Evolutionary conservation across 35 echinoderm and acorn worm genomes (phyloP), one percentile per base, ranked within the genome.

Genomic region (Diadema setosum): DNA sequence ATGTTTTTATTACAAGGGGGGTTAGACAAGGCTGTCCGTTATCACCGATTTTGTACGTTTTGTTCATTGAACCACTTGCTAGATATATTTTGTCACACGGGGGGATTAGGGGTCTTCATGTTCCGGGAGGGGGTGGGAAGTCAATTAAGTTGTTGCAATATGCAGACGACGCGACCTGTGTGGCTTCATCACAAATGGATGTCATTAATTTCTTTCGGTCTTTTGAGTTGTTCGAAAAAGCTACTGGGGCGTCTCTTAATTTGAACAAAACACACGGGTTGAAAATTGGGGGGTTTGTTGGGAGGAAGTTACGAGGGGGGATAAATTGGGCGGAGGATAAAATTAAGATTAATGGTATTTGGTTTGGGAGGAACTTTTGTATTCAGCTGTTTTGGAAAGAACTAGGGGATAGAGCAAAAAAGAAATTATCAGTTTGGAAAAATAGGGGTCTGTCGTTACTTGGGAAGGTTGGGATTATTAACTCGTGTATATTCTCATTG

Each of bases 11-110:
- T 36, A 6, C 20, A 21, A 31, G 87, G 17, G 48, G 87, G 0
- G 87, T 90, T 9, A 29, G 87, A 43, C 87, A 83, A 30, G 87
- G 87, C 0, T 89, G 87, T 42, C 87, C 87, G 20, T 57, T 89
- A n/a, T 89, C 87, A 27, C 70, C 87, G 12, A 34, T 36, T 1
- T 42, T 89, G 17, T 90, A 90, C 65, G 78, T 90, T 5, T 83
- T 90, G 29, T 90, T 81, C 15, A 59, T 58, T 2, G 87, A 83
- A 39, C 87, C 87, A 24, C 46, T 90, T 36, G 84, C 84, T 5
- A 34, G 39, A 30, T 87, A 75, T 70, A 87, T 87, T 43, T 12
- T 65, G 16, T 42, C 18, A 14, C 5, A 15, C 5, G 44, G 17
- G 14, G 39, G 17, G 11, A 87, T 50, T 23, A 20, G 29, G 9